Evolutionary conservation across 2,797 vertebrate genomes (phyloP), one percentile per base, ranked within the genome.

Genomic region (Neoniphon sammara): DNA sequence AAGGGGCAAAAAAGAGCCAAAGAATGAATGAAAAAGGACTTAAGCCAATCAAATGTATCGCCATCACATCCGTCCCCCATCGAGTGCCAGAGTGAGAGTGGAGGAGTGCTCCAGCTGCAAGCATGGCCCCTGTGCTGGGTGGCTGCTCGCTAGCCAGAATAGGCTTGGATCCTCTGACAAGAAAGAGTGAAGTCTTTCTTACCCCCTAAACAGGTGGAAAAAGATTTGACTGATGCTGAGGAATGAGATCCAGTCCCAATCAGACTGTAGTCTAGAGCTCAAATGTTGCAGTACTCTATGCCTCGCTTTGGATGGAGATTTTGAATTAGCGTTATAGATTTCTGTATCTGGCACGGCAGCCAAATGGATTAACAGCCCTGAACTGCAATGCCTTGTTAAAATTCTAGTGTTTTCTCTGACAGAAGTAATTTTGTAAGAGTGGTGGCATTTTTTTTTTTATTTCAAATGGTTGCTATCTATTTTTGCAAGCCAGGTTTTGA

Each of bases 401-500:
- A 58, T 59, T 10, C 3, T 44, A 15, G 42, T 9, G 53, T 14
- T 80, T 49, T 65, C 15, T 25, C 39, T 18, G 9, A 31, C 36
- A 64, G 10, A 70, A 65, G 61, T n/a, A 18, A 46, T 39, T 50
- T 58, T 53, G 30, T 14, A 46, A 42, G 15, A 64, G 25, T 42
- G 50, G n/a, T 2, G 55, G 2, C 17, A 25, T 57, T 71, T 65
- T 52, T 18, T n/a, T 25, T 30, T 54, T 30, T 27, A 17, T 69
- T 60, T 59, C 34, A 42, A n/a, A 52, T 54, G 9, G 36, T 55
- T 72, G 36, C 60, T 59, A 66, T 70, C 10, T 75, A 42, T 46
- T 70, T 71, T 58, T 46, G 9, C 47, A 64, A 71, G 69, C 39
- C 61, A 81, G 54, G 8, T 80, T 21, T 54, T 56, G 46, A 81